Base-by-base conservation (phyloP, 2,888 invertebrate species). In the Antitype chi region DNA sequence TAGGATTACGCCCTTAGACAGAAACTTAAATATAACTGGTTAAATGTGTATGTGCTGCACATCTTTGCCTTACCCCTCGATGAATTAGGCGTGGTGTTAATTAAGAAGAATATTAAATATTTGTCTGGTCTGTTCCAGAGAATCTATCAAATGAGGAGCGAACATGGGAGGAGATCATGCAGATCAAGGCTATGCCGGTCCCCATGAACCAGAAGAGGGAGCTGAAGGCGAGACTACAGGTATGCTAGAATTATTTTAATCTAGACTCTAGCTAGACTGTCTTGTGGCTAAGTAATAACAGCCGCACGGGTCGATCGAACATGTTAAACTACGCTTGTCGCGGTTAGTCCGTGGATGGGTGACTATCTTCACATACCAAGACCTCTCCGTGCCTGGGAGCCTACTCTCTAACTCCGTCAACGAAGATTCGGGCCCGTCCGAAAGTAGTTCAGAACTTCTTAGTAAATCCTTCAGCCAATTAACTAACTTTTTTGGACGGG, bases 141-240 rank as follows among this genome's bases (percentile, higher is more conserved):
- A 98, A 98, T 92, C 94, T 98, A 64, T 98, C 98, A 0, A 98
- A 98, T 88, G 98, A 98, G 91, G 98, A 98, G 91, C 97, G 98
- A 1, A 98, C 98, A 1, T 98, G 98, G 98, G 98, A 98, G 87
- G 98, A 98, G 93, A 98, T 98, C 67, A 98, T 98, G 98, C 98
- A 98, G 92, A 98, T 98, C 84, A 98, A 98, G 91, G 97, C 98
- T 0, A 98, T 98, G 98, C 98, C 98, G 0, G 97, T 98, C 11
- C 97, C 98, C 13, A 98, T 98, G 98, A 97, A 97, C 43, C 98
- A 98, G 94, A 98, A 98, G 89, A 97, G 98, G 85, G 98, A 98
- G 89, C 96, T 98, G 85, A 98, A 98, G 92, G 97, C 98, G 6
- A 98, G 98, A 90, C 94, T 98, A 85, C 98, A 98, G 97, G 98